Evolutionary conservation across 2,888 invertebrate species (phyloP).

Genomic region (Parthenolecanium corni): DNA sequence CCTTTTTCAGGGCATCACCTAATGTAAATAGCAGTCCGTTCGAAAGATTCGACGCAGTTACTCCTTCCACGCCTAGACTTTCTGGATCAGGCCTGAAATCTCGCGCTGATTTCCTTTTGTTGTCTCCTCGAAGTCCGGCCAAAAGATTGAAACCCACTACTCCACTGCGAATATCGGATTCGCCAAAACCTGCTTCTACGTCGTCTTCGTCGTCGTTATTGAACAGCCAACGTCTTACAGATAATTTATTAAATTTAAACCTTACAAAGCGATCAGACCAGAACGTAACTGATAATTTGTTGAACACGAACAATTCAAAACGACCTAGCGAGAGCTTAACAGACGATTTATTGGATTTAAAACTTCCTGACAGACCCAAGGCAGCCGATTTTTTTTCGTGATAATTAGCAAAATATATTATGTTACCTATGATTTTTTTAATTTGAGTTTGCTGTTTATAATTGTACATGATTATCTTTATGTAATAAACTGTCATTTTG

Average conservation of each 20-base stretch:
- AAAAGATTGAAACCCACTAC: neutral
- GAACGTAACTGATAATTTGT: constrained; percentile 16
- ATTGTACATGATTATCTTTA: no score
- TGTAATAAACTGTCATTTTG: no score
- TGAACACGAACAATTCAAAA: constrained; percentile 18
- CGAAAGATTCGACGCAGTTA: constrained; percentile 5
- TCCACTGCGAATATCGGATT: neutral
- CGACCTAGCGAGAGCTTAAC: constrained; percentile 46
- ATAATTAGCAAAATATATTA: no score
- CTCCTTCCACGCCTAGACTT: constrained; percentile 63
- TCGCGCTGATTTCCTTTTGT: constrained; percentile 41
- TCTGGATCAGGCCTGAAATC: constrained; percentile 50
- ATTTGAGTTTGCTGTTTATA: no score
- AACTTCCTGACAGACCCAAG: constrained; percentile 56
- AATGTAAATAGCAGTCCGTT: constrained; percentile 4
- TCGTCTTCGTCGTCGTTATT: neutral
- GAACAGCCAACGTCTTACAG: no score
- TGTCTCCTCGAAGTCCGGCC: neutral
- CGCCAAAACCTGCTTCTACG: neutral
- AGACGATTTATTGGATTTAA: constrained; percentile 73
- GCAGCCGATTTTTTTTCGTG: constrained; percentile 70
- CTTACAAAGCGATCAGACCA: neutral
- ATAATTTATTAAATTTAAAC: no score
- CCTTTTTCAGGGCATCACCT: constrained; percentile 2
- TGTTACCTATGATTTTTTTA: no score